Conservation (phyloP, 1,140 invertebrate genomes). For the Diuraphis noxia region DNA sequence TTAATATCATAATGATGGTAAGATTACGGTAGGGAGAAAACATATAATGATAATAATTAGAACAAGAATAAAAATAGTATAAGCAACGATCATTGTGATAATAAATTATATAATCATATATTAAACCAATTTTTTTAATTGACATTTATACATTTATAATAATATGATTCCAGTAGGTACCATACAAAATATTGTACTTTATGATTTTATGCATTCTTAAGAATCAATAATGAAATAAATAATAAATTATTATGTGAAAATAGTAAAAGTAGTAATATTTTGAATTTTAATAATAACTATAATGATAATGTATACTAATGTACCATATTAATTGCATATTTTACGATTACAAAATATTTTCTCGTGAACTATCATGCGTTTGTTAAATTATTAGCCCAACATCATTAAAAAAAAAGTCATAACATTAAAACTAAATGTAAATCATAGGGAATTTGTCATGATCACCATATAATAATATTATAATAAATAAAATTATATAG, state of each 20-base stretch:
- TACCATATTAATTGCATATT: no score
- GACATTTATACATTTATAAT: neutral
- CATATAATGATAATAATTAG: neutral
- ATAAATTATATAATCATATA: neutral
- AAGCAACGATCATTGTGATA: neutral
- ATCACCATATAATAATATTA: neutral
- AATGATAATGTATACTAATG: constrained; percentile 1
- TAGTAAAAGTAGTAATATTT: neutral
- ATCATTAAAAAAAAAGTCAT: neutral
- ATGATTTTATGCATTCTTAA: neutral
- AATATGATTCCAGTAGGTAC: neutral
- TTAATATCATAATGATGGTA: neutral
- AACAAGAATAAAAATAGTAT: neutral
- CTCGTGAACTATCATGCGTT: neutral
- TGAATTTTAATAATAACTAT: neutral
- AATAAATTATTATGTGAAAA: neutral
- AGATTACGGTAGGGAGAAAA: neutral
- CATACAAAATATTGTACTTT: neutral
- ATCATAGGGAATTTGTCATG: neutral
- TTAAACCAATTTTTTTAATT: neutral
- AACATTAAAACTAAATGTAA: neutral
- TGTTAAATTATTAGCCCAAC: neutral
- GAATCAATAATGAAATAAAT: neutral
- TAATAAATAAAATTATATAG: neutral
- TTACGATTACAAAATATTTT: neutral